Evolutionary conservation across 2,797 vertebrate genomes (phyloP).

Genomic region (Malurus leucopterus): DNA sequence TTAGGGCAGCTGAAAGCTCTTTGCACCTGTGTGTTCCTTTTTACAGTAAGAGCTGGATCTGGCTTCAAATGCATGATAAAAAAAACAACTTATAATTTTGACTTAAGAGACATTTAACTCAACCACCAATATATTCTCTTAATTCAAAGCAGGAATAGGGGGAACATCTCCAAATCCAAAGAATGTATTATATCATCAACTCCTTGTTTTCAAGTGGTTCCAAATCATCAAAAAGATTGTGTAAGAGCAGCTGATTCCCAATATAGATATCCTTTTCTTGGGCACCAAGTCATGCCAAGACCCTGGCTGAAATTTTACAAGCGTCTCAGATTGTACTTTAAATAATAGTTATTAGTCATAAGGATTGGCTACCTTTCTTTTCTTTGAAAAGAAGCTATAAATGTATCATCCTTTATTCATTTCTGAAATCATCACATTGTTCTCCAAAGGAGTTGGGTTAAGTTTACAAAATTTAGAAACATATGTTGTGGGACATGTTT

Average conservation of each 20-base stretch:
- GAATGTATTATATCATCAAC: conserved; percentile 32
- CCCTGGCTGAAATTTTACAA: conserved; percentile 46
- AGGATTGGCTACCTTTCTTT: conserved; percentile 61
- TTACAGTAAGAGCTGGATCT: not conserved
- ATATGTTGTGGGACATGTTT: not conserved
- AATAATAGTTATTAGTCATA: conserved; percentile 59
- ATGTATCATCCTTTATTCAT: conserved; percentile 35
- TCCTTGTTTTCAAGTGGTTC: conserved; percentile 45
- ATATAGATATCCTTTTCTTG: conserved; percentile 62
- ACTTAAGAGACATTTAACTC: conserved; percentile 27
- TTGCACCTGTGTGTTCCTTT: conserved; percentile 1
- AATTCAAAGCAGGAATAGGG: conserved; percentile 36
- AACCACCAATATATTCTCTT: conserved; percentile 32
- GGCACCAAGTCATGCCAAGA: conserved; percentile 55
- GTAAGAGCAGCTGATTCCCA: conserved; percentile 53
- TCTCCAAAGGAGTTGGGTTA: conserved; percentile 17
- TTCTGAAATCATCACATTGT: conserved; percentile 36
- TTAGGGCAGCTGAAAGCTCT: not conserved
- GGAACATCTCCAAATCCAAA: conserved; percentile 46
- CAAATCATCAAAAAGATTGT: conserved; percentile 38
- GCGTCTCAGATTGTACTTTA: conserved; percentile 42
- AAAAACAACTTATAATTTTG: not conserved
- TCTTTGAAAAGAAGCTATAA: conserved; percentile 56
- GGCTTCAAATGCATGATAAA: not conserved
- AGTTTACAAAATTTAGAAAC: conserved; percentile 7